Evolutionary conservation across 1,140 invertebrate genomes (phyloP).

Genomic region (Sipha flava): DNA sequence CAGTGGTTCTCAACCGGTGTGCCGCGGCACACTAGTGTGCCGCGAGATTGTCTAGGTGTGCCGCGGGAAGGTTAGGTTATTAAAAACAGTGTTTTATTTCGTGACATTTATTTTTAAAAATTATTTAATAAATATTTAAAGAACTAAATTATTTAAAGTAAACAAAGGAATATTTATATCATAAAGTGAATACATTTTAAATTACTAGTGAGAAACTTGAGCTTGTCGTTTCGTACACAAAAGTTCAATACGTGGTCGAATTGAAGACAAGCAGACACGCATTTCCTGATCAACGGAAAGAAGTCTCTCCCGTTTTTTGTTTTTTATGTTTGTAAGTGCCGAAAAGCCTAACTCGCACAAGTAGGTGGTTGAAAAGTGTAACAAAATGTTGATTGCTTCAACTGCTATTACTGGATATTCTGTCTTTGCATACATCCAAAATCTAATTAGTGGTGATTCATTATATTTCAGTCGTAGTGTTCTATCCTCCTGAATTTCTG

Average conservation of each 20-base stretch:
- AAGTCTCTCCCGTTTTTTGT: neutral
- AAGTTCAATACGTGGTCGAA: neutral
- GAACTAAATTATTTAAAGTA: neutral
- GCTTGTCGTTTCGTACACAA: neutral
- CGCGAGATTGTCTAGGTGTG: too few species aligned
- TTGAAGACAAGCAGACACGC: too few species aligned
- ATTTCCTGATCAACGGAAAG: neutral
- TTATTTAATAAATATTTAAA: neutral
- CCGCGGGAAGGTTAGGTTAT: neutral
- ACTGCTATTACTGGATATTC: neutral
- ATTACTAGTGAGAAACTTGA: neutral
- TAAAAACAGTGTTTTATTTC: too few species aligned
- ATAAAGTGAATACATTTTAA: neutral
- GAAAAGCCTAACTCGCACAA: too few species aligned
- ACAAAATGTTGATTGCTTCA: too few species aligned
- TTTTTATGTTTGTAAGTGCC: too few species aligned
- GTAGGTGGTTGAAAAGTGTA: neutral
- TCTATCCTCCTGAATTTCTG: neutral
- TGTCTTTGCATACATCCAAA: neutral
- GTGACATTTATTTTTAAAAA: too few species aligned
- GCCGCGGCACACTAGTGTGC: too few species aligned
- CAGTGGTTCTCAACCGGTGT: too few species aligned
- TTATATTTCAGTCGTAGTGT: neutral
- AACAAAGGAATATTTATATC: neutral
- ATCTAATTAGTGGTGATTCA: too few species aligned